Evolutionary conservation across 1,140 invertebrate species (phyloP).

Genomic region (Drosophila serrata): DNA sequence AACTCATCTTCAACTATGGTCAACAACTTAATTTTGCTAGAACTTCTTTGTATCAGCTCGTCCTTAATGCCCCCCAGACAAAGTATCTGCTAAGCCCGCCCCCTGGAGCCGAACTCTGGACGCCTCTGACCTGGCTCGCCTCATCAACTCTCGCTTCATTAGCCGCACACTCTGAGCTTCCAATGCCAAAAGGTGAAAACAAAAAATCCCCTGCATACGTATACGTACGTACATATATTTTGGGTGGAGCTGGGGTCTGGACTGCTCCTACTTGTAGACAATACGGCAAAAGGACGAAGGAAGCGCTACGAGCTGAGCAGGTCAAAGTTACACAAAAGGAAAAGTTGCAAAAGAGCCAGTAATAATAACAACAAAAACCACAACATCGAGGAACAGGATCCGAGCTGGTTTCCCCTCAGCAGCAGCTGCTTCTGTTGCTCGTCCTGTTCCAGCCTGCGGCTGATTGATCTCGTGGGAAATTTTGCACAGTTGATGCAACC

Average conservation of each 20-base stretch:
- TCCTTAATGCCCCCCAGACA: neutral
- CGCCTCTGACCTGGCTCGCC: constrained; percentile 43
- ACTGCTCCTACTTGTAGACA: constrained; percentile 65
- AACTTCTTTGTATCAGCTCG: neutral
- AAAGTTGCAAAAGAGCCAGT: constrained; percentile 75
- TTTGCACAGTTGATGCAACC: constrained; percentile 78
- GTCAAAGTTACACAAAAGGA: constrained; percentile 72
- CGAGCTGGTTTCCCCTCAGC: neutral
- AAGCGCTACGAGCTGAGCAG: constrained; percentile 53
- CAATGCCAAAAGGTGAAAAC: constrained; percentile 78
- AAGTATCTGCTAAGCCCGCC: constrained; percentile 11
- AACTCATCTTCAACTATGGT: neutral
- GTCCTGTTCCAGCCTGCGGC: constrained; percentile 68
- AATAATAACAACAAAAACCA: constrained; percentile 67
- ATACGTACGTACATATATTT: constrained; percentile 13
- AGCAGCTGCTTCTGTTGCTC: constrained; percentile 15
- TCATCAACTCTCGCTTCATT: constrained; percentile 76
- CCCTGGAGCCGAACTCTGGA: neutral
- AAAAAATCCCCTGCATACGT: constrained; percentile 15
- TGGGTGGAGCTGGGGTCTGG: constrained; percentile 9
- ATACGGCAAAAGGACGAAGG: constrained; percentile 45
- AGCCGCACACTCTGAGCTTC: constrained; percentile 66
- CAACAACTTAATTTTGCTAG: neutral
- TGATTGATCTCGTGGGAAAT: constrained; percentile 84
- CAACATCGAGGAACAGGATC: constrained; percentile 39